Conservation (phyloP, 2,888 invertebrate species). For the Dynastes hyllus region DNA sequence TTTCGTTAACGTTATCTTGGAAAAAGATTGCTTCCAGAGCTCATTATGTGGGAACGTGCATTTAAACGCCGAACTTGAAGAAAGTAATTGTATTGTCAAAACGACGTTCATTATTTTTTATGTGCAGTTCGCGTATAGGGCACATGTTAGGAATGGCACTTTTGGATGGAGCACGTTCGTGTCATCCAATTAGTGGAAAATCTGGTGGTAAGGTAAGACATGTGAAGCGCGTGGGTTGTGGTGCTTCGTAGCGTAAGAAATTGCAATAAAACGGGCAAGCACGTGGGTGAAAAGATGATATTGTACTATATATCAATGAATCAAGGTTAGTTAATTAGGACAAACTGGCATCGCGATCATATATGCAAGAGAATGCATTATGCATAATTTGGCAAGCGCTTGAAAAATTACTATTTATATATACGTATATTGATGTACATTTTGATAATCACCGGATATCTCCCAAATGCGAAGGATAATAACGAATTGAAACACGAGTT, state of each 20-base stretch:
- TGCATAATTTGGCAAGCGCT: not conserved
- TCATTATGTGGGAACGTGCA: conserved; percentile 51
- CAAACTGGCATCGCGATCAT: not conserved
- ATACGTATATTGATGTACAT: too few relatives aligned
- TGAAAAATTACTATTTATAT: not conserved
- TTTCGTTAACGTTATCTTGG: conserved; percentile 34
- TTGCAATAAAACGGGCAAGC: conserved; percentile 35
- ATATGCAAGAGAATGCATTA: not conserved
- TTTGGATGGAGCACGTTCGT: conserved; percentile 59
- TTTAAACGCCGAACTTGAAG: conserved; percentile 51
- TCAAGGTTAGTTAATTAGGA: conserved; percentile 40
- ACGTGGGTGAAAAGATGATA: conserved; percentile 39
- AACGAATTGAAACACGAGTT: too few relatives aligned
- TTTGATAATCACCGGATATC: too few relatives aligned
- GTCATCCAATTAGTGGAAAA: conserved; percentile 58
- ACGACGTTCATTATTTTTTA: conserved; percentile 59
- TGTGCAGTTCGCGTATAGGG: conserved; percentile 58
- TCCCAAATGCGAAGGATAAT: too few relatives aligned
- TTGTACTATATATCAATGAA: conserved; percentile 47
- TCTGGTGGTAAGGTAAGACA: conserved; percentile 52
- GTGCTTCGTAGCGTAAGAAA: conserved; percentile 35
- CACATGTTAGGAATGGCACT: conserved; percentile 55
- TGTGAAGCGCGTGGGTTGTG: conserved; percentile 46
- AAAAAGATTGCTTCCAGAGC: conserved; percentile 44
- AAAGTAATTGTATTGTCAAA: conserved; percentile 54